Evolutionary conservation across 2,888 invertebrate genomes (phyloP).

Genomic region (Microplitis deprimator): DNA sequence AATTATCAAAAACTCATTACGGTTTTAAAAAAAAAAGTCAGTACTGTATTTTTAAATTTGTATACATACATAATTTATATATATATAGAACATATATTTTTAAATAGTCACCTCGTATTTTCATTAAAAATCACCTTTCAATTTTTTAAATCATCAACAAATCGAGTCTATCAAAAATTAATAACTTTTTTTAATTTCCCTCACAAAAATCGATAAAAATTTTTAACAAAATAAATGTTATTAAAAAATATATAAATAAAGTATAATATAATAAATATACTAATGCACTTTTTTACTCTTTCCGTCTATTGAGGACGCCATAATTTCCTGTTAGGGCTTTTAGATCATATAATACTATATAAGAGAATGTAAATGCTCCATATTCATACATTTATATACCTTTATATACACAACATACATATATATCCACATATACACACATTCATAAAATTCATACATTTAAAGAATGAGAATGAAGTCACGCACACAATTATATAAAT

Average conservation of each 20-base stretch:
- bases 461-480: conserved; percentile 19
- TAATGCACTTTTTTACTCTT: not conserved
- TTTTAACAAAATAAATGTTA: no score
- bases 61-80: no score
- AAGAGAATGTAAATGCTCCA: conserved; percentile 1
- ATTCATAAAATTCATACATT: not conserved
- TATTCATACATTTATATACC: not conserved
- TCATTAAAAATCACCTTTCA: no score
- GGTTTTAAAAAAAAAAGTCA: no score
- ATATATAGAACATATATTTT: no score
- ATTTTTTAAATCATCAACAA: no score
- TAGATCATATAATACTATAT: not conserved
- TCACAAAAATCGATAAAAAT: no score
- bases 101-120: no score
- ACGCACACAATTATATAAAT: conserved; percentile 19
- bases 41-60: no score
- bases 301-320: conserved; percentile 6
- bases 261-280: not conserved
- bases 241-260: not conserved
- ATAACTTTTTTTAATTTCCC: no score
- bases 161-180: no score
- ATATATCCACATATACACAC: not conserved
- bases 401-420: not conserved
- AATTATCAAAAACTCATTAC: no score
- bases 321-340: not conserved